Conservation (phyloP, 2,113 vertebrate species). For the Anoplopoma fimbria region DNA sequence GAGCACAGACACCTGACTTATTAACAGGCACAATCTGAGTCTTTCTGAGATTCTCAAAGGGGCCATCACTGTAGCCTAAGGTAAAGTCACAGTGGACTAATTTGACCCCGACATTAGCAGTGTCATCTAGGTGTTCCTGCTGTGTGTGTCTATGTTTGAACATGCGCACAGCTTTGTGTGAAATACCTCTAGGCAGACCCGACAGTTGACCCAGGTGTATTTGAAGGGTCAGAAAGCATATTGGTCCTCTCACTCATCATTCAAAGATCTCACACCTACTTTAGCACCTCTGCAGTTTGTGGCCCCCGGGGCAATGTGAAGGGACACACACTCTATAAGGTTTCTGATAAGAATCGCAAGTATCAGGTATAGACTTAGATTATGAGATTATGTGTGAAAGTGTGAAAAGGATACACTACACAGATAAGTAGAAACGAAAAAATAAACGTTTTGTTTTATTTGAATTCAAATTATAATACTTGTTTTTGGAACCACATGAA, state of each 20-base stretch:
- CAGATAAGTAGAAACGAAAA: background rate
- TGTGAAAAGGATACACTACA: background rate
- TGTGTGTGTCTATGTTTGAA: background rate
- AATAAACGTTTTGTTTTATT: background rate
- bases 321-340: conserved; percentile 42
- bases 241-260: conserved; percentile 54
- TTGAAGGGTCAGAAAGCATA: conserved; percentile 54
- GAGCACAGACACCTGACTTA: background rate
- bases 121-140: conserved; percentile 30
- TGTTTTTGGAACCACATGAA: conserved; percentile 16
- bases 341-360: conserved; percentile 36
- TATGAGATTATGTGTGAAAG: background rate
- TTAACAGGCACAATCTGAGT: background rate
- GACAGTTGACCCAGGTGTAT: conserved; percentile 49
- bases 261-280: conserved; percentile 41
- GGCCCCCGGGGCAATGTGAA: conserved; percentile 6
- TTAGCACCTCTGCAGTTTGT: conserved; percentile 23
- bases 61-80: conserved; percentile 16
- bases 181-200: conserved; percentile 36
- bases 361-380: conserved; percentile 20
- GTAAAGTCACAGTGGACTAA: conserved; percentile 33
- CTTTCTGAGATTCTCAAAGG: too few relatives aligned
- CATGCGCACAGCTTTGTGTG: background rate
- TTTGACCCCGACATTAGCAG: conserved; percentile 34
- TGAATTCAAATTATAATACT: background rate